phyloP scores from a whole-genome alignment of 2,888 invertebrate species.

The Nesidiocoris tenuis region DNA sequence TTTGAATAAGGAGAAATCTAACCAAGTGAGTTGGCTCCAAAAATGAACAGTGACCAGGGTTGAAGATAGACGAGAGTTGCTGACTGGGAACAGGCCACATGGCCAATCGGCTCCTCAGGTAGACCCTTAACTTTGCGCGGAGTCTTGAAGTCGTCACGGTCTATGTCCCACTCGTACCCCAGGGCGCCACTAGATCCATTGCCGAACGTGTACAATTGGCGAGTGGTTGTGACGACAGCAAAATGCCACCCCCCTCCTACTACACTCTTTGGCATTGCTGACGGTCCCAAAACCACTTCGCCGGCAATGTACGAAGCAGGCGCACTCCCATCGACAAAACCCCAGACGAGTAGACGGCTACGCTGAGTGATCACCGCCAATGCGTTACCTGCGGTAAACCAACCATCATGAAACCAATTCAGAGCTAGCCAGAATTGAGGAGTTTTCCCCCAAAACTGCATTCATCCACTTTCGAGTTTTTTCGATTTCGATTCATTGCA shows the following conservation, averaged over 20 bases:
- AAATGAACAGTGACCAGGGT: conserved; percentile 24
- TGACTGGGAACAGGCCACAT: conserved; percentile 13
- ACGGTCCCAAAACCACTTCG: not conserved
- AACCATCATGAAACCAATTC: too few relatives aligned
- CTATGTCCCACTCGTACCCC: conserved; percentile 17
- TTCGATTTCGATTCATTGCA: too few relatives aligned
- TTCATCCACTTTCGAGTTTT: too few relatives aligned
- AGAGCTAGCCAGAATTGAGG: too few relatives aligned
- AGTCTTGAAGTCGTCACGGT: not conserved
- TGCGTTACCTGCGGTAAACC: not conserved
- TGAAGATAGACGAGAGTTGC: conserved; percentile 15
- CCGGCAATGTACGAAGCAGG: not conserved
- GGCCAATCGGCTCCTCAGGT: not conserved
- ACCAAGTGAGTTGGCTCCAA: conserved; percentile 22
- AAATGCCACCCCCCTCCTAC: conserved; percentile 33
- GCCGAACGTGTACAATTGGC: conserved; percentile 14
- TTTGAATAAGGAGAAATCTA: too few relatives aligned
- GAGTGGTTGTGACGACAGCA: not conserved
- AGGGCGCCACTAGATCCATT: conserved; percentile 5
- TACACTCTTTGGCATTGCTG: not conserved
- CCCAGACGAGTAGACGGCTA: not conserved
- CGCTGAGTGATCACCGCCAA: not conserved
- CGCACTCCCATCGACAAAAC: not conserved
- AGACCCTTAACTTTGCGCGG: conserved; percentile 2
- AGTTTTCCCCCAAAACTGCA: too few relatives aligned